phyloP scores from a whole-genome alignment of 2,888 invertebrate genomes.

The Metacarcinus magister region DNA sequence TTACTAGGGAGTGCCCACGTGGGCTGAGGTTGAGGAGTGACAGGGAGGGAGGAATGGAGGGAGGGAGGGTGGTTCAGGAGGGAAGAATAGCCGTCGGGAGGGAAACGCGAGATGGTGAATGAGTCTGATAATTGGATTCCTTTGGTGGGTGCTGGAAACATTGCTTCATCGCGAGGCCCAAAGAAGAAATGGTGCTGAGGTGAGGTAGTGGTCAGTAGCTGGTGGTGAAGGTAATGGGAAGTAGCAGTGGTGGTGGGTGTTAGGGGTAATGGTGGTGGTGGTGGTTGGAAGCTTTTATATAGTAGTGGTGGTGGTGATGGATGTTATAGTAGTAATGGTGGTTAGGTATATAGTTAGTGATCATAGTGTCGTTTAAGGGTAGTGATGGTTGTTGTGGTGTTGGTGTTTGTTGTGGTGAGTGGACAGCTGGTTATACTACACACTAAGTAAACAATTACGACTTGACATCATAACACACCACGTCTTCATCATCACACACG shows the following conservation, averaged over 20 bases:
- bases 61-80: neutral
- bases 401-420: neutral
- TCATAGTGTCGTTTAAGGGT: neutral
- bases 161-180: slow-evolving; percentile 34
- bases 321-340: neutral
- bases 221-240: neutral
- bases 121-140: slow-evolving; percentile 31
- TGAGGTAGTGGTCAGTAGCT: neutral
- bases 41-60: neutral
- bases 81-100: neutral
- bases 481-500: too few species aligned
- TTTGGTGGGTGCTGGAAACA: slow-evolving; percentile 12
- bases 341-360: neutral
- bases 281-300: neutral
- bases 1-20: slow-evolving; percentile 34
- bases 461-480: too few species aligned
- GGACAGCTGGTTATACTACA: neutral
- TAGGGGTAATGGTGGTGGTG: neutral
- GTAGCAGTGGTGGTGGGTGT: neutral
- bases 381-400: neutral
- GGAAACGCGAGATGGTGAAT: neutral
- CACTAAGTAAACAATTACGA: neutral
- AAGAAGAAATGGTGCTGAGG: neutral
- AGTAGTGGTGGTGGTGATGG: neutral
- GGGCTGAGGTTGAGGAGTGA: neutral